Base-by-base conservation (phyloP, 2,113 vertebrate genomes). In the Eretmochelys imbricata region DNA sequence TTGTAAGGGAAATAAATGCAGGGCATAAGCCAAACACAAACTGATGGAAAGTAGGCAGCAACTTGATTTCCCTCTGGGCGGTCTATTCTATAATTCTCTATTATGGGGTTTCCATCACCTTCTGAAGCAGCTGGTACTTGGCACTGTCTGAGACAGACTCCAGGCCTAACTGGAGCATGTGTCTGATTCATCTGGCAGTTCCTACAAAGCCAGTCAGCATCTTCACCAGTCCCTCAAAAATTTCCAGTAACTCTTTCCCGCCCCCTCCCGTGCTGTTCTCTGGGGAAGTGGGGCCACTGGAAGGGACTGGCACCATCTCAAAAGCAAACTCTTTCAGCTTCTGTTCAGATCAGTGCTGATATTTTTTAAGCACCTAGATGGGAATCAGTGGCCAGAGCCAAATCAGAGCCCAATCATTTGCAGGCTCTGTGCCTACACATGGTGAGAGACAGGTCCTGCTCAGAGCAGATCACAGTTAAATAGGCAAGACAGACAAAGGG, bases 231-330 rank as follows among this genome's bases (percentile, higher is more conserved):
- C 35, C 85, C 29, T n/a, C 57, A 10, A 17, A 62, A 35, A 62
- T 35, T 35, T 35, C 51, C 49, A 29, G 38, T 0, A 12, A 22
- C 76, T 17, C 9, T 76, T 85, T 62, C 19, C 22, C 9, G 8
- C 78, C 57, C 27, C 42, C 42, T 42, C 42, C 27, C 3, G 50
- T 6, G 50, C 50, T n/a, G 29, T 17, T 29, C 16, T 57, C 42
- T 12, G 8, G 20, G 25, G 50, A 80, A 29, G 1, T 31, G 4
- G 7, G 4, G 13, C 7, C 31, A 24, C 24, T 42, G 1, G 0
- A 1, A 8, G 22, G 2, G 53, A 48, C 53, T 81, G 65, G 31
- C 83, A 49, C 38, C 35, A 25, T 72, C 57, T 53, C 53, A 53
- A 16, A 80, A 29, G 35, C 11, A n/a, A 22, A 31, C 72, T 48